Conservation (phyloP, 92 coral and sea anemone species). For the Nematostella vectensis region DNA sequence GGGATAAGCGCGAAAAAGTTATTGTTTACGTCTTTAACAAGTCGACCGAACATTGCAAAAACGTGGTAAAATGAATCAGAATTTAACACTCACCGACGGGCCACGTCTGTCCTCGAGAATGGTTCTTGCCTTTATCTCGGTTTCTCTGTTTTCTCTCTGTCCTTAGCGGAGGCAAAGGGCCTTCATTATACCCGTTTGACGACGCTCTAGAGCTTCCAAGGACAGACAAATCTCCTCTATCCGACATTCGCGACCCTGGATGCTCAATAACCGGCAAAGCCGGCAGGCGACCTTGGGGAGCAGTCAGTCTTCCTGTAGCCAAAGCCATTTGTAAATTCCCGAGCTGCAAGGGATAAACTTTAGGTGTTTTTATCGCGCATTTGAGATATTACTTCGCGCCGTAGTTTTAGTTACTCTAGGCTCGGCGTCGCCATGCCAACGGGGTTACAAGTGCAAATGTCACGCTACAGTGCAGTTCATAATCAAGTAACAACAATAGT, state of each 20-base stretch:
- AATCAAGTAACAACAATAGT: neutral
- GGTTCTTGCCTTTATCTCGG: conserved; percentile 9
- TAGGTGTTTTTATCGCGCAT: too few relatives aligned
- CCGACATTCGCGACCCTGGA: conserved; percentile 40
- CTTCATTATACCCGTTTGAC: conserved; percentile 10
- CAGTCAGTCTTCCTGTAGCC: neutral
- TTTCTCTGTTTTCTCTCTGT: conserved; percentile 1
- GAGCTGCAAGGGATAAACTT: too few relatives aligned
- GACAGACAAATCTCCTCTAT: conserved; percentile 44
- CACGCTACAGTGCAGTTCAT: neutral
- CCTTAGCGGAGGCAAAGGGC: conserved; percentile 9
- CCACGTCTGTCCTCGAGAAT: conserved; percentile 60
- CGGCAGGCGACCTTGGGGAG: neutral
- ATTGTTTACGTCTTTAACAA: neutral
- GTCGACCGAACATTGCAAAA: neutral
- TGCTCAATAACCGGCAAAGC: conserved; percentile 64
- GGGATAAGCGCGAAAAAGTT: too few relatives aligned
- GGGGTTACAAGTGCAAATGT: neutral
- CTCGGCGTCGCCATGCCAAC: neutral
- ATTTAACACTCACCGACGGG: conserved; percentile 32
- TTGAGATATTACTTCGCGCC: neutral
- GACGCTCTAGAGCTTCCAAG: conserved; percentile 41
- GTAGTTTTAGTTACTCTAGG: neutral
- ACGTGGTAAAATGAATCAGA: neutral
- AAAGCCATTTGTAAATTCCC: neutral